These are phyloP conservation scores for Eupsilia transversa DNA, from an alignment of 2,888 invertebrate genomes.

Conservation along the genomic window DNA sequence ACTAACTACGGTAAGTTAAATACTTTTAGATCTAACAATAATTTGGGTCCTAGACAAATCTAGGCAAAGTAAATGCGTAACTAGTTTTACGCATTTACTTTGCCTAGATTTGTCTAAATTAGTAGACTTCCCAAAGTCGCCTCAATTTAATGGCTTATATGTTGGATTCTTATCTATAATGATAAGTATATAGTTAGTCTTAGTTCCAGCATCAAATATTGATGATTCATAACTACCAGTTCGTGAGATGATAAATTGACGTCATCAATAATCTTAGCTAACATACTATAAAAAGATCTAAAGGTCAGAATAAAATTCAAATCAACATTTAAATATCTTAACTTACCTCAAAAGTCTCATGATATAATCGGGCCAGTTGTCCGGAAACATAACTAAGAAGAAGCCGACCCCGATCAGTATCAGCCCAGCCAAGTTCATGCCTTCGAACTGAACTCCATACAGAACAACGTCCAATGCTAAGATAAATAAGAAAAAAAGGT, in stretches of 20 bases:
- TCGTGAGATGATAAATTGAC: background rate
- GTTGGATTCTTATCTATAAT: background rate
- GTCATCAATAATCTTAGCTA: background rate
- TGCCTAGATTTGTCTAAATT: too few relatives aligned
- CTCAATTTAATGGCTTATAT: background rate
- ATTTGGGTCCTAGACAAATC: background rate
- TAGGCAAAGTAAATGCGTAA: background rate
- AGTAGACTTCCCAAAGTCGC: background rate
- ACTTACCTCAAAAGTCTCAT: conserved; percentile 95
- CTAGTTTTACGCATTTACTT: too few relatives aligned
- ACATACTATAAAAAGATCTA: background rate
- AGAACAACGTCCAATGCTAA: conserved; percentile 96
- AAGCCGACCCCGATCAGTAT: conserved; percentile 97
- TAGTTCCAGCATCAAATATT: background rate
- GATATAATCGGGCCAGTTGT: conserved; percentile 99
- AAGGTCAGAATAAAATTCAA: conserved; percentile 1
- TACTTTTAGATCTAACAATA: background rate
- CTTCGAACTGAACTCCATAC: conserved; percentile 96
- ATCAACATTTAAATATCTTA: background rate
- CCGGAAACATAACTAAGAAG: conserved; percentile 98
- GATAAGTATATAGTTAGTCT: too few relatives aligned
- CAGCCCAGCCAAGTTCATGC: conserved; percentile 98
- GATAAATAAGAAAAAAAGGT: conserved; percentile 50
- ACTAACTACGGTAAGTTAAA: background rate
- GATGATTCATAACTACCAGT: background rate